These are phyloP conservation scores for Pachyramphus minor DNA, from an alignment of 2,113 vertebrate species.

Conservation along the genomic window DNA sequence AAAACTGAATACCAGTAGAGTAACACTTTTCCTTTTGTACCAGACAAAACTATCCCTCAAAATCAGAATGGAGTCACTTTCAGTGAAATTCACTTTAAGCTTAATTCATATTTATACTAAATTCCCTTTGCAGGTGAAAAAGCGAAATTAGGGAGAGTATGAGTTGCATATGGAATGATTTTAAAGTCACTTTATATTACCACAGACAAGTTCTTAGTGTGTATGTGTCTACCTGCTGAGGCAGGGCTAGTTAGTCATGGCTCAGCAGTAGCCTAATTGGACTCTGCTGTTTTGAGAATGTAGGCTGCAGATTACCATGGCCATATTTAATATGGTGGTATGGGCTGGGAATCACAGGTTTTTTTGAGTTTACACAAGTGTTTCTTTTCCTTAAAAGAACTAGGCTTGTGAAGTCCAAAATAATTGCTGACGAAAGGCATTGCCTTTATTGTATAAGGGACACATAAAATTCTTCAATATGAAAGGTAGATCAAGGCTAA, in stretches of 20 bases:
- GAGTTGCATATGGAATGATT: neutral
- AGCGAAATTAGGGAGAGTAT: neutral
- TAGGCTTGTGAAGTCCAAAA: neutral
- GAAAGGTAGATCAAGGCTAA: neutral
- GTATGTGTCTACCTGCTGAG: neutral
- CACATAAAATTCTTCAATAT: neutral
- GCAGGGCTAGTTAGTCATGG: neutral
- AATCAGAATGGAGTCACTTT: neutral
- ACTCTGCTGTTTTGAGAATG: neutral
- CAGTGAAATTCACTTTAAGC: neutral
- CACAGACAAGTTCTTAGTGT: neutral
- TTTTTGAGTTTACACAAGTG: neutral
- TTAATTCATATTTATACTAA: neutral
- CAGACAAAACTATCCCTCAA: neutral
- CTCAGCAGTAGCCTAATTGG: neutral
- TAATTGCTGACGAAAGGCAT: neutral
- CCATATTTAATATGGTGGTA: neutral
- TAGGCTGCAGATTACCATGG: neutral
- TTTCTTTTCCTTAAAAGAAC: neutral
- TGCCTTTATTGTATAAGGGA: neutral
- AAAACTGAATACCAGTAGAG: neutral
- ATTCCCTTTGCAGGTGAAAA: neutral
- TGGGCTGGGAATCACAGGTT: neutral
- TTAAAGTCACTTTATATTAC: neutral
- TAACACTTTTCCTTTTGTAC: neutral